These are phyloP conservation scores for Propithecus perrieri DNA, from an alignment of 2,797 vertebrate species.

Conservation along the genomic window DNA sequence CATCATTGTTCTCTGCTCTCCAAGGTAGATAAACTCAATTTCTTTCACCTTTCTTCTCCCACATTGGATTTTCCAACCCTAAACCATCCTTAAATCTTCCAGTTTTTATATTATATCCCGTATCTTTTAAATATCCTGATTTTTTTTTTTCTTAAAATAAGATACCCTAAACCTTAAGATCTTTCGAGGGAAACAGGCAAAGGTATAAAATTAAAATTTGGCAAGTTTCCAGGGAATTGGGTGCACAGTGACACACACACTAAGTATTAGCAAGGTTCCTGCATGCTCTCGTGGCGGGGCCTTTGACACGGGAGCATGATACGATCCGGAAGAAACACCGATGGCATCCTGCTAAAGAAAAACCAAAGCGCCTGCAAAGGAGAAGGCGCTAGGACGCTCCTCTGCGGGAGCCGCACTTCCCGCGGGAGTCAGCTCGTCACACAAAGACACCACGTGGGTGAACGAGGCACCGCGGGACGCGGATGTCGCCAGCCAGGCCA, in stretches of 20 bases:
- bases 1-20: background rate
- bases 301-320: rapidly evolving
- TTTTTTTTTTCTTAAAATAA: background rate
- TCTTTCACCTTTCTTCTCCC: background rate
- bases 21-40: background rate
- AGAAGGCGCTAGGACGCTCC: rapidly evolving
- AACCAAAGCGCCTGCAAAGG: rapidly evolving
- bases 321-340: rapidly evolving
- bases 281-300: rapidly evolving
- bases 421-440: background rate
- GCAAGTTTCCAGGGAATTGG: background rate
- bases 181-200: background rate
- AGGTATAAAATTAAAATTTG: background rate
- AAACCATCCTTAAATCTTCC: background rate
- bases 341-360: background rate
- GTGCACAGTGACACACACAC: rapidly evolving
- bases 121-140: background rate
- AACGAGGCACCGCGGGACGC: background rate
- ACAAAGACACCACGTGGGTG: no score
- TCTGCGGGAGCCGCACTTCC: background rate
- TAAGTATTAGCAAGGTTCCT: rapidly evolving
- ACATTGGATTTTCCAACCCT: rapidly evolving
- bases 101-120: background rate
- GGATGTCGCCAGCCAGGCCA: rapidly evolving
- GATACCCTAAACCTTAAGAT: background rate